Evolutionary conservation across 1,140 invertebrate species (phyloP).

Genomic region (Drosophila repletoides): DNA sequence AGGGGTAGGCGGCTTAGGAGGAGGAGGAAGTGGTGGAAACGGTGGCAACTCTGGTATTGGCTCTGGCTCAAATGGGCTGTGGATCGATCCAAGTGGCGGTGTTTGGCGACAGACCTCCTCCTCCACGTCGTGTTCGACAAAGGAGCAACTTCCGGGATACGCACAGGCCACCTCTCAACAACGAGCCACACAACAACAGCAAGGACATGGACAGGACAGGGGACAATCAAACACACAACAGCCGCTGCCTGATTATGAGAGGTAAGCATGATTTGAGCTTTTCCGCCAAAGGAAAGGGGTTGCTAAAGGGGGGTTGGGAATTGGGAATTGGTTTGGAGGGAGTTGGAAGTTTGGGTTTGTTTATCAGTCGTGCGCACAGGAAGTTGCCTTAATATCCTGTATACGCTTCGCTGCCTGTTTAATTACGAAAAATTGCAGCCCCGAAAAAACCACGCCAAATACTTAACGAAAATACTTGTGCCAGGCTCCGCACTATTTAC

Average conservation of each 20-base stretch:
- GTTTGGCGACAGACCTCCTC: conserved; percentile 44
- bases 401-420: conserved; percentile 69
- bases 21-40: conserved; percentile 5
- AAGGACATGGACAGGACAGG: conserved; percentile 26
- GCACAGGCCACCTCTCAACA: conserved; percentile 74
- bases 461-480: conserved; percentile 33
- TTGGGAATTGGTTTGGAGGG: neutral
- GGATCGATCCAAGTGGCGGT: conserved; percentile 82
- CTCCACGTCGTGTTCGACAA: conserved; percentile 64
- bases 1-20: conserved; percentile 13
- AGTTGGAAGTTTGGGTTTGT: conserved; percentile 21
- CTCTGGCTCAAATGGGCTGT: conserved; percentile 61
- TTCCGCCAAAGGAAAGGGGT: neutral
- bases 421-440: conserved; percentile 70
- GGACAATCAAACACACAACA: conserved; percentile 47
- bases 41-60: conserved; percentile 49
- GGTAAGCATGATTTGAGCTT: conserved; percentile 60
- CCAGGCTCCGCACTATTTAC: conserved; percentile 39
- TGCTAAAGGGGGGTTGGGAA: neutral
- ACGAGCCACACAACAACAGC: conserved; percentile 31
- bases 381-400: conserved; percentile 77
- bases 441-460: conserved; percentile 31
- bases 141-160: conserved; percentile 82
- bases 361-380: conserved; percentile 55
- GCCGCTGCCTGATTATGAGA: conserved; percentile 81